phyloP scores from a whole-genome alignment of 2,888 invertebrate species.

The Ypsolopha sequella region DNA sequence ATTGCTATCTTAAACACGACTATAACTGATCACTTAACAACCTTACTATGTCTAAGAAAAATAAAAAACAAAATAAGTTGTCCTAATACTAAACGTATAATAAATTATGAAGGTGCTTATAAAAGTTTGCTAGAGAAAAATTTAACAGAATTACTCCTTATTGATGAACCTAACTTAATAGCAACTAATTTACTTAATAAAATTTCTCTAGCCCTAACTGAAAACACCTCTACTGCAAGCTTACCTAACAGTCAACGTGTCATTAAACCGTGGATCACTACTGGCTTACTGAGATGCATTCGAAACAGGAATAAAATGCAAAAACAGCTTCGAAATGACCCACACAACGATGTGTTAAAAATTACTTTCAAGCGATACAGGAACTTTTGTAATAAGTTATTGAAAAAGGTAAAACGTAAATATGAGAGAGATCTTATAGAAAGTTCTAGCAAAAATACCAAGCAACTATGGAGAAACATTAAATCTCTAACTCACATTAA shows the following conservation, averaged over 20 bases:
- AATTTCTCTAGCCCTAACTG: neutral
- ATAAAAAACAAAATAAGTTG: neutral
- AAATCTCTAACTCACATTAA: neutral
- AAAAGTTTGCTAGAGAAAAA: neutral
- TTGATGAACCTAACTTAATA: too few relatives aligned
- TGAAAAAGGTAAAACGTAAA: neutral
- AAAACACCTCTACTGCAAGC: neutral
- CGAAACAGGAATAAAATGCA: too few relatives aligned
- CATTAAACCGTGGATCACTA: neutral
- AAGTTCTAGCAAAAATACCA: neutral
- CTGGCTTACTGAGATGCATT: neutral
- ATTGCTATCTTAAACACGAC: neutral
- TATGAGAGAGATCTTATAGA: neutral
- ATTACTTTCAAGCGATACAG: neutral
- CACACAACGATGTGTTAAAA: neutral
- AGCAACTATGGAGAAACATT: neutral
- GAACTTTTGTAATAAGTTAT: constrained; percentile 1
- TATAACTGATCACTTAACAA: neutral
- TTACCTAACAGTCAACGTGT: neutral
- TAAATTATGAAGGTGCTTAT: neutral
- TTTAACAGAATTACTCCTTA: neutral
- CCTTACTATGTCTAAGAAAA: neutral
- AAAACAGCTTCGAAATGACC: neutral
- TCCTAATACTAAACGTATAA: neutral
- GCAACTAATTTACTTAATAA: neutral